Evolutionary conservation across 2,113 vertebrate species (phyloP), one percentile per base, ranked within the genome.

Genomic region (Crotophaga sulcirostris): DNA sequence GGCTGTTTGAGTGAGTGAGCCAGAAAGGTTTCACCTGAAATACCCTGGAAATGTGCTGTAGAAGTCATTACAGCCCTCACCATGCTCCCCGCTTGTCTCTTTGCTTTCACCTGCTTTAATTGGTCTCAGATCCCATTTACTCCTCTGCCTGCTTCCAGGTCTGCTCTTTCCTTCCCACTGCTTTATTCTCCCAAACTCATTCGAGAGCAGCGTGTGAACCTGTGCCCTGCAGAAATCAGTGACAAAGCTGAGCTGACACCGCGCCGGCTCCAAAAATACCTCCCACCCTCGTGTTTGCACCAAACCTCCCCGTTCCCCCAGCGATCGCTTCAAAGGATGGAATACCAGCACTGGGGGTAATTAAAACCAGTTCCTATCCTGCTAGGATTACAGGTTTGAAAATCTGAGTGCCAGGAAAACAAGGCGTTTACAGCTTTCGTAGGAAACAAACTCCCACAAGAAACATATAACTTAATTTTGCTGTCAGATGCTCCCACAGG

Each of bases 381-480:
- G 73, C 79, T 81, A 67, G 84, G 73, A 84, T 84, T 84, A 31
- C 73, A 84, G 66, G 55, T 91, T 93, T 62, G 54, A 89, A 92
- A 91, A 89, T 66, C 56, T 15, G 16, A 93, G 80, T 67, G 77
- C 80, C 73, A 74, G 47, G 45, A 77, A 95, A 91, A 58, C 45
- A 63, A 89, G 84, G 51, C 16, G 0, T 59, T 94, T 86, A 89
- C 78, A 90, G 88, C 58, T 96, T 92, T 80, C 7, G 18, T 67
- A 91, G 93, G 87, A 96, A 96, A 94, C 1, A 0, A 84, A 96
- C 96, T 91, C 94, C 94, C 94, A 94, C 93, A 89, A 74, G 91
- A 96, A 96, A 96, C 69, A 78, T 74, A 81, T 10, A 96, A 95
- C 84, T 96, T 89, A 91, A 95, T 95, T 96, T 94, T 96, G 77